Percentiles rank a stretch among this genome's conserved stretches.
Evolutionary conservation across 2,113 vertebrate genomes (phyloP).

Genomic region (Nicator chloris): DNA sequence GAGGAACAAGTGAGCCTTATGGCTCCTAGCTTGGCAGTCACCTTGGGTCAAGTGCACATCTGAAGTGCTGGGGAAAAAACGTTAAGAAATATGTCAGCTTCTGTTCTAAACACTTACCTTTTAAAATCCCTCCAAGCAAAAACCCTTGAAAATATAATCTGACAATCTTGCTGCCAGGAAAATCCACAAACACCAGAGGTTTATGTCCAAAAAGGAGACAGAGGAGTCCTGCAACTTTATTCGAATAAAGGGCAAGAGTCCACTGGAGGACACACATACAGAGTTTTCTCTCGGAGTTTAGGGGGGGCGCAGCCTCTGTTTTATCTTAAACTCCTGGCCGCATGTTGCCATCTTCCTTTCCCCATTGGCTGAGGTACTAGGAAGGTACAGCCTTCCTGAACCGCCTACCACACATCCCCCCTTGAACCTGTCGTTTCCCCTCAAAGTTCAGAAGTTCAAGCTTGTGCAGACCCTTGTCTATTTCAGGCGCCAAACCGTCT

Average conservation of each 20-base stretch:
- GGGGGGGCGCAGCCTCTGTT: neutral
- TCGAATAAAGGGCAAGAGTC: neutral
- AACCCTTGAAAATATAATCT: neutral
- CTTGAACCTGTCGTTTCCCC: neutral
- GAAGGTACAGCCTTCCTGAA: neutral
- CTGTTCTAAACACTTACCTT: neutral
- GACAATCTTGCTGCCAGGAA: neutral
- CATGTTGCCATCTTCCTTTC: neutral
- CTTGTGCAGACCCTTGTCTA: neutral
- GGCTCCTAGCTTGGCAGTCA: neutral
- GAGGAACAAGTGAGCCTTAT: neutral
- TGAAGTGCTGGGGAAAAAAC: neutral
- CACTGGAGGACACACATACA: too few relatives aligned
- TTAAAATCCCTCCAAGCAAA: neutral
- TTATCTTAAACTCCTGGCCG: neutral
- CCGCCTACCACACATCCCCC: too few relatives aligned
- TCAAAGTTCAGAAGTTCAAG: neutral
- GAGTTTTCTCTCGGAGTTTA: neutral
- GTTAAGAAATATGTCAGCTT: neutral
- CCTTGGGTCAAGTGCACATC: neutral
- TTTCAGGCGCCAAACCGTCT: neutral
- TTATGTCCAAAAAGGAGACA: neutral
- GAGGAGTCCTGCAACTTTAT: neutral
- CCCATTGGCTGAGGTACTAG: neutral
- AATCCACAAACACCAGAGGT: neutral